A percentile compares a stretch with the other conserved stretches of the same genome.
phyloP scores from a whole-genome alignment of 2,797 vertebrate genomes.

The Microctenopoma steveboyesi region DNA sequence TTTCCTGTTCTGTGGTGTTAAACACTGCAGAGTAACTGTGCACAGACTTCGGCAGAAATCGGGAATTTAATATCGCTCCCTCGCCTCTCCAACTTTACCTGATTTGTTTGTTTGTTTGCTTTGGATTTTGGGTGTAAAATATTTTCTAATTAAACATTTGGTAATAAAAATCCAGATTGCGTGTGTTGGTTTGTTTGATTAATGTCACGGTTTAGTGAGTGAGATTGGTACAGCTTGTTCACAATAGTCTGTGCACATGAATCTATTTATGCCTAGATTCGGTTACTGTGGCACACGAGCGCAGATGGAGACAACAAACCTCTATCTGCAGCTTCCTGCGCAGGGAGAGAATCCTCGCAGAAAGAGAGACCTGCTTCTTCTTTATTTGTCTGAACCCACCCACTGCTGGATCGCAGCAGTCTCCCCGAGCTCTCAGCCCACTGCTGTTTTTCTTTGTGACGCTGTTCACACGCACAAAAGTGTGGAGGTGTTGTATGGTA shows the following conservation, averaged over 20 bases:
- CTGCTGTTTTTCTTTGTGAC: slow-evolving; percentile 50
- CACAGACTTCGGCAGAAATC: slow-evolving; percentile 24
- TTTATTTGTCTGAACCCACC: slow-evolving; percentile 56
- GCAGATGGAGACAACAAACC: slow-evolving; percentile 48
- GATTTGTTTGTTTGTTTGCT: slow-evolving; percentile 58
- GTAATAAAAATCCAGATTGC: slow-evolving; percentile 58
- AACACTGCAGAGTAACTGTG: slow-evolving; percentile 30
- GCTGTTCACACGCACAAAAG: slow-evolving; percentile 35
- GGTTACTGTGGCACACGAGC: slow-evolving; percentile 47
- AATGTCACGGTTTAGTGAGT: slow-evolving; percentile 45
- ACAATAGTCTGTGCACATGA: slow-evolving; percentile 31
- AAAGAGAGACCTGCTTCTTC: slow-evolving; percentile 44
- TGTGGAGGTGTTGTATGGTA: slow-evolving; percentile 59
- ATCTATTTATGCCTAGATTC: slow-evolving; percentile 47
- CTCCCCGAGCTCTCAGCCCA: slow-evolving; percentile 52
- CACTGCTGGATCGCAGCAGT: slow-evolving; percentile 57
- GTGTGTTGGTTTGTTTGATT: slow-evolving; percentile 54
- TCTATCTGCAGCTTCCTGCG: slow-evolving; percentile 37
- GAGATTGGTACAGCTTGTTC: slow-evolving; percentile 35
- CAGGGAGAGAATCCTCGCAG: slow-evolving; percentile 25
- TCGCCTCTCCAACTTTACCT: slow-evolving; percentile 21
- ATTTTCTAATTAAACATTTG: slow-evolving; percentile 78
- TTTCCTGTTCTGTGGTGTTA: slow-evolving; percentile 9
- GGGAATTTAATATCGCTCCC: slow-evolving; percentile 23
- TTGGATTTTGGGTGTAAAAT: slow-evolving; percentile 63